Evolutionary conservation across 2,888 invertebrate species (phyloP), one percentile per base, ranked within the genome.

Genomic region (Sipunculus nudus): DNA sequence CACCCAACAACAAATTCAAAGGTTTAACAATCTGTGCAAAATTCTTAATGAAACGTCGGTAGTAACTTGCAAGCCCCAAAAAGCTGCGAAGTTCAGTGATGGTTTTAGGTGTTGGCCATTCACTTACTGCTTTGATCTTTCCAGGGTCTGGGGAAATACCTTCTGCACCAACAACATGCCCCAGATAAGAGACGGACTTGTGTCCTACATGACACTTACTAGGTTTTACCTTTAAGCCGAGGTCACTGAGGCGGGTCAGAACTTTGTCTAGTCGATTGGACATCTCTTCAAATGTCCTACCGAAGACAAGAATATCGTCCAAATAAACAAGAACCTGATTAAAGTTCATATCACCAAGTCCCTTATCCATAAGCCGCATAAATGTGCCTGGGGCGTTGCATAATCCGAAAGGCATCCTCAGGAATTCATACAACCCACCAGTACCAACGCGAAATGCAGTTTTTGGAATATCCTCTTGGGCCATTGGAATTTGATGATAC

Each of bases 401-500:
- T 2, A 72, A 39, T 2, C 70, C 68, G 29, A 69, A 56, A 5
- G 66, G 68, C 64, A 72, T 68, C 5, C 63, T 16, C 1, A 29
- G 23, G 40, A 55, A 68, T 50, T 72, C 65, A 43, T 60, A 72
- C 3, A 70, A 46, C 10, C 68, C 63, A 21, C 48, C 60, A 28
- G 65, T 61, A 10, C 65, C 61, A 2, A 61, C 46, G 4, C 59
- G 31, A 39, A 71, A 68, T 26, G 74, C 73, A 2, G 75, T 74
- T 28, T 73, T 74, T 1, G 60, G 35, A 25, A 47, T 62, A 23
- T 67, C 68, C 25, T 64, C 47, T n/a, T 66, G 60, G 5, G 45
- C 63, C 8, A 78, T 26, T 3, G 60, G 47, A 13, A 72, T 52
- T 43, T 72, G 70, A 55, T 67, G 70, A 50, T 67, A 78, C n/a